These are phyloP conservation scores for Hystrix brachyura DNA, from an alignment of 2,113 vertebrate genomes.

Conservation along the genomic window DNA sequence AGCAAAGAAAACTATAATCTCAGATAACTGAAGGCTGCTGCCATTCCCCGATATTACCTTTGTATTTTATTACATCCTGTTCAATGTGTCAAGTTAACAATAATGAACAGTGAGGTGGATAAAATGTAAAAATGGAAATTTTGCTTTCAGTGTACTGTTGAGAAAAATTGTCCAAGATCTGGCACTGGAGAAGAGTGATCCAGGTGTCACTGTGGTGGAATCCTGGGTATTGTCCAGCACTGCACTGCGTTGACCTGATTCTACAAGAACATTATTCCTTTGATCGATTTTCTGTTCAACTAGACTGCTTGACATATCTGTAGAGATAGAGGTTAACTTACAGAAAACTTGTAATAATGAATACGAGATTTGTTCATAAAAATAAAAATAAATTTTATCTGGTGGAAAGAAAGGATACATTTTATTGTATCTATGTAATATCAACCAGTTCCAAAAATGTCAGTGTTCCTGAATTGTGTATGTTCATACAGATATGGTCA, in stretches of 20 bases:
- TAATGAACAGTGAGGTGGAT: background rate
- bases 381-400: background rate
- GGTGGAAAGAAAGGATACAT: background rate
- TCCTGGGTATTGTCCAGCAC: background rate
- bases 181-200: background rate
- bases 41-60: background rate
- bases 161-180: background rate
- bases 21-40: background rate
- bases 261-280: background rate
- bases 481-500: background rate
- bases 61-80: background rate
- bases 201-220: background rate
- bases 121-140: background rate
- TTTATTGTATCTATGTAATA: background rate
- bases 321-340: background rate
- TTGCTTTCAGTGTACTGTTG: background rate
- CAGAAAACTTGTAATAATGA: background rate
- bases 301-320: background rate
- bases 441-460: background rate
- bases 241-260: background rate
- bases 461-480: background rate
- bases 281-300: background rate
- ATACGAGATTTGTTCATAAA: background rate
- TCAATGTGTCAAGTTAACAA: background rate
- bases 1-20: background rate